Percentiles rank a stretch among this genome's conserved stretches.
phyloP scores from a whole-genome alignment of 2,797 vertebrate genomes.

The Pseudochromis fuscus region DNA sequence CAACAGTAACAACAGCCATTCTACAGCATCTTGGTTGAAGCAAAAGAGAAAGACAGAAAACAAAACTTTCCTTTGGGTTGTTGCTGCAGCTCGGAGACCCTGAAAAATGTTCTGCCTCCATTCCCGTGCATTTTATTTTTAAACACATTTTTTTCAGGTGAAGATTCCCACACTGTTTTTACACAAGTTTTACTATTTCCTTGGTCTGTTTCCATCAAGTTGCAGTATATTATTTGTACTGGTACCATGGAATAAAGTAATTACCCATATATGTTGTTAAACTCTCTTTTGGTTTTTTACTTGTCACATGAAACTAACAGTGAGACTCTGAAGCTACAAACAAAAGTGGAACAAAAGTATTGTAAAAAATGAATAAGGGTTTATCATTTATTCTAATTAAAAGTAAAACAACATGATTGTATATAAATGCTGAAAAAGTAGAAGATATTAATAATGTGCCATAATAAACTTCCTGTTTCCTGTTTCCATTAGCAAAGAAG shows the following conservation, averaged over 20 bases:
- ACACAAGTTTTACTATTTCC: conserved; percentile 60
- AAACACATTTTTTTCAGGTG: conserved; percentile 67
- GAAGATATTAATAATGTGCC: too few species aligned
- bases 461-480: too few species aligned
- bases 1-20: conserved; percentile 23
- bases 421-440: too few species aligned
- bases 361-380: too few species aligned
- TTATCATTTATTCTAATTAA: too few species aligned
- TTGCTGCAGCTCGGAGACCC: conserved; percentile 57
- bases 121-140: conserved; percentile 75
- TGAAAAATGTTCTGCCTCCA: conserved; percentile 80
- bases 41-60: conserved; percentile 30
- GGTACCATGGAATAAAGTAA: conserved; percentile 74
- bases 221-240: conserved; percentile 54
- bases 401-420: too few species aligned
- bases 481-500: too few species aligned
- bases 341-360: too few species aligned
- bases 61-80: conserved; percentile 43
- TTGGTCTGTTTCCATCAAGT: conserved; percentile 60
- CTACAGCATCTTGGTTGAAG: conserved; percentile 27
- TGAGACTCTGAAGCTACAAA: too few species aligned
- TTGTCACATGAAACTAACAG: conserved; percentile 4
- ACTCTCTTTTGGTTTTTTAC: conserved; percentile 16
- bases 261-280: conserved; percentile 27
- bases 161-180: conserved; percentile 78